phyloP scores from a whole-genome alignment of 2,797 vertebrate species.

The Melanotaenia maccullochi region DNA sequence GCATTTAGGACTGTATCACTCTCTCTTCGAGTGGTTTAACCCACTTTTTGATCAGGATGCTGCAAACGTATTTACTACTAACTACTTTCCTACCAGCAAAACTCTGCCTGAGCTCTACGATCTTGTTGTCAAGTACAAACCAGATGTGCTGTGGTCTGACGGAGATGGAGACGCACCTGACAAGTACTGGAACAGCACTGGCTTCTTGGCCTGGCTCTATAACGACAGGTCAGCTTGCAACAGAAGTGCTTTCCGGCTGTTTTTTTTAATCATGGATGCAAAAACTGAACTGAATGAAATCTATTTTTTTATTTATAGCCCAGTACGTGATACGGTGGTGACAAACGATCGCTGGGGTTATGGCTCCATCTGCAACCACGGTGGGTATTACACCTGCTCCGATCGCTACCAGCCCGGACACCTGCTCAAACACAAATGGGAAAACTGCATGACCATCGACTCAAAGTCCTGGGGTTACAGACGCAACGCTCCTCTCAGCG shows the following conservation, averaged over 20 bases:
- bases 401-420: conserved; percentile 93
- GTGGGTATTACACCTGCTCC: conserved; percentile 92
- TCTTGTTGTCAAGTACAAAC: conserved; percentile 87
- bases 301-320: conserved; percentile 76
- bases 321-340: conserved; percentile 92
- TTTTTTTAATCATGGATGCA: background rate
- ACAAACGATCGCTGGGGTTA: conserved; percentile 96
- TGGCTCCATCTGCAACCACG: conserved; percentile 89
- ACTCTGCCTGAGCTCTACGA: conserved; percentile 93
- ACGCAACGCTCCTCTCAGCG: conserved; percentile 85
- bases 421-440: conserved; percentile 94
- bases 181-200: conserved; percentile 96
- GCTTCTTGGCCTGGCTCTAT: conserved; percentile 96
- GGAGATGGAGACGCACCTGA: conserved; percentile 90
- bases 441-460: conserved; percentile 98
- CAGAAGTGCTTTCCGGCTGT: background rate
- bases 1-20: conserved; percentile 94
- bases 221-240: conserved; percentile 88
- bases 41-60: conserved; percentile 88
- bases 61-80: conserved; percentile 81
- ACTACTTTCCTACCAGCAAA: conserved; percentile 86
- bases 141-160: conserved; percentile 95
- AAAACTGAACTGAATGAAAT: background rate
- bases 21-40: conserved; percentile 97
- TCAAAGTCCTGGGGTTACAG: conserved; percentile 91